Evolutionary conservation across 2,797 vertebrate species (phyloP).

Genomic region (Silurus aristotelis): DNA sequence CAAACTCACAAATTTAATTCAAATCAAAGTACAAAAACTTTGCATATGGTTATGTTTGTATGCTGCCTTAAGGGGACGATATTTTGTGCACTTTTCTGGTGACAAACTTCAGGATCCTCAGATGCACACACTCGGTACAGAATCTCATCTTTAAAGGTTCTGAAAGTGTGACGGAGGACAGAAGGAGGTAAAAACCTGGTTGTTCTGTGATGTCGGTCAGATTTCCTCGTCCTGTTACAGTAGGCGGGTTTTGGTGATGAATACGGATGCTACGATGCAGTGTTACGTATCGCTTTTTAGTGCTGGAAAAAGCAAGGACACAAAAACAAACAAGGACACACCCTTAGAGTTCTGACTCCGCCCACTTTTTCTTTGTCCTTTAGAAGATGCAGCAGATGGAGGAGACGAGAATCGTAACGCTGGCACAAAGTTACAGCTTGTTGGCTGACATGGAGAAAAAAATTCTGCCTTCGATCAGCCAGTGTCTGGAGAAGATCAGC

Average conservation of each 20-base stretch:
- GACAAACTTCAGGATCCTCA: not conserved
- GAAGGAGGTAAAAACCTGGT: too few relatives aligned
- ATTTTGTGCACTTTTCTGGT: too few relatives aligned
- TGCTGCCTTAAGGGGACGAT: too few relatives aligned
- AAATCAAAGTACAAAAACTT: too few relatives aligned
- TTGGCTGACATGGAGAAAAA: conserved; percentile 91
- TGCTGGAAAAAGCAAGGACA: not conserved
- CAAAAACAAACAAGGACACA: not conserved
- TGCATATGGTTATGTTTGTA: too few relatives aligned
- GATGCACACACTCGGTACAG: too few relatives aligned
- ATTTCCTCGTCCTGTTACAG: not conserved
- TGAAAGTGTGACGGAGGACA: too few relatives aligned
- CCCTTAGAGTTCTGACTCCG: not conserved
- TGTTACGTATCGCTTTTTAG: not conserved
- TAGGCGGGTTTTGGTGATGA: not conserved
- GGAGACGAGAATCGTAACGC: conserved; percentile 83
- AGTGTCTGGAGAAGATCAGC: conserved; percentile 73
- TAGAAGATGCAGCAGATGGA: conserved; percentile 97
- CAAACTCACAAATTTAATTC: not conserved
- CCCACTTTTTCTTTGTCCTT: not conserved
- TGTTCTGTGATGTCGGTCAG: not conserved
- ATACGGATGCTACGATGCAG: not conserved
- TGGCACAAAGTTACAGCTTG: conserved; percentile 87
- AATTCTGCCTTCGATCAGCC: conserved; percentile 88
- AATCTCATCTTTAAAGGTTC: too few relatives aligned